Evolutionary conservation across 2,113 vertebrate genomes (phyloP).

Genomic region (Phylloscopus whistleri): DNA sequence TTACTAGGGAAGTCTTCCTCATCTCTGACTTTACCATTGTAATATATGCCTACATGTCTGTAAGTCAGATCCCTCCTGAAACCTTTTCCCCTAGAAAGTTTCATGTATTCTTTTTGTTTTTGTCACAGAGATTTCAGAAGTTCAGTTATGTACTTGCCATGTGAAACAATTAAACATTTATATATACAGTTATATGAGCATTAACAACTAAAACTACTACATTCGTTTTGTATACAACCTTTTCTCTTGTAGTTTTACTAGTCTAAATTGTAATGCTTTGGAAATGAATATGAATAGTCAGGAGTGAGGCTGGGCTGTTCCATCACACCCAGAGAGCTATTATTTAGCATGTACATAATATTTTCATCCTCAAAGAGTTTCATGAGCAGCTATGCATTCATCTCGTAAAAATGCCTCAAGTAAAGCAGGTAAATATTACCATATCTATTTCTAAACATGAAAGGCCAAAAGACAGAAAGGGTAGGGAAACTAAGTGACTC

Average conservation of each 20-base stretch:
- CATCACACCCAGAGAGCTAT: neutral
- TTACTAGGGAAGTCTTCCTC: neutral
- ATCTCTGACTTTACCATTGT: neutral
- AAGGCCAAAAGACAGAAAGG: neutral
- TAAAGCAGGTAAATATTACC: neutral
- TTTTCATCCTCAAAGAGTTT: slow-evolving; percentile 32
- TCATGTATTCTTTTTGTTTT: neutral
- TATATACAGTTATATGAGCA: neutral
- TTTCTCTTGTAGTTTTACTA: neutral
- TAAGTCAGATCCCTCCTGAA: neutral
- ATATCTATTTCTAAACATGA: slow-evolving; percentile 22
- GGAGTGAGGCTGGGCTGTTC: neutral
- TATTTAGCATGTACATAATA: neutral
- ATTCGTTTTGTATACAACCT: neutral
- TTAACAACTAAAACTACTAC: neutral
- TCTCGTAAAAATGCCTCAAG: neutral
- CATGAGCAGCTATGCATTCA: neutral
- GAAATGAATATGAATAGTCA: neutral
- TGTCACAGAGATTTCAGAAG: neutral
- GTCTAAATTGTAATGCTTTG: neutral
- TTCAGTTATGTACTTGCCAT: neutral
- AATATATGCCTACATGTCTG: neutral
- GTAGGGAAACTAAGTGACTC: slow-evolving; percentile 2
- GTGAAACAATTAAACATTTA: neutral
- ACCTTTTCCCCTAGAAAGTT: neutral